Conservation (phyloP, 2,113 vertebrate species). For the human region GRCh38 chr5:53681501-53682000, state of each 20-base stretch:
- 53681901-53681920: neutral
- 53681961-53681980: neutral
- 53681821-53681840: conserved; percentile 5
- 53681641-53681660: neutral
- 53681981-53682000: neutral
- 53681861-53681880: conserved; percentile 10
- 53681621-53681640: neutral
- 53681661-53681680: neutral
- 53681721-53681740: neutral
- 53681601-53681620: neutral
- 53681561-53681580: neutral
- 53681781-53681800: neutral
- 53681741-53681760: neutral
- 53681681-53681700: conserved; percentile 8
- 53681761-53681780: neutral
- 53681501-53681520: conserved; percentile 20
- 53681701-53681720: neutral
- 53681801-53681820: neutral
- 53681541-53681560: neutral
- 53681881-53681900: neutral
- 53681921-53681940: neutral
- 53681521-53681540: neutral
- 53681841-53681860: neutral
- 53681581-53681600: neutral
- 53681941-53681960: neutral